These are phyloP conservation scores for Hirudo medicinalis DNA, from an alignment of 1,140 invertebrate species.

Conservation along the genomic window DNA sequence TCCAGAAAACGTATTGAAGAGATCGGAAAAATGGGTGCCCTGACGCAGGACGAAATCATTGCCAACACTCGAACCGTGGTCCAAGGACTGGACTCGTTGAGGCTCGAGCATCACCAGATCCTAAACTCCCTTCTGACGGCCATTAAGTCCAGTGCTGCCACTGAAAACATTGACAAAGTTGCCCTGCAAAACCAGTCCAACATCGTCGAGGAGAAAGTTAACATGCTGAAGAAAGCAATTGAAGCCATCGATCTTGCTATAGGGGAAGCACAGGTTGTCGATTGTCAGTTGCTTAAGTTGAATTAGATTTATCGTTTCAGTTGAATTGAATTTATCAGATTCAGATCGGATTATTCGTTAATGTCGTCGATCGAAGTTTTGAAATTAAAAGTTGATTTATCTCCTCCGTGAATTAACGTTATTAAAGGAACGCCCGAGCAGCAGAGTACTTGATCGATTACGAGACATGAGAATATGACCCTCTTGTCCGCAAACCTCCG, in stretches of 20 bases:
- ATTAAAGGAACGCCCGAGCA: no score
- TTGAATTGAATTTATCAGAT: no score
- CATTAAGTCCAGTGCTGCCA: constrained; percentile 42
- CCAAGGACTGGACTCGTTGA: constrained; percentile 77
- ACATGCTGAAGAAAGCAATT: constrained; percentile 78
- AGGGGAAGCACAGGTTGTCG: constrained; percentile 73
- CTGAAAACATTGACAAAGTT: constrained; percentile 41
- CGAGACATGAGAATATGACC: no score
- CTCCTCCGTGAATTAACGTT: no score
- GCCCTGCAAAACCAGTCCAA: constrained; percentile 28
- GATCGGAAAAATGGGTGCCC: constrained; percentile 83
- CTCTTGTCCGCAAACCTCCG: no score
- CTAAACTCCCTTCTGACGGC: constrained; percentile 61
- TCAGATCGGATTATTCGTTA: no score
- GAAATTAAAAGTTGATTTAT: no score
- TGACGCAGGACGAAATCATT: constrained; percentile 96
- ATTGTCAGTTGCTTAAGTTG: background rate
- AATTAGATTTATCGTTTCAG: no score
- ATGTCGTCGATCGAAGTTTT: no score
- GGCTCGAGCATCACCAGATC: constrained; percentile 75
- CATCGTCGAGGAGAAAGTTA: constrained; percentile 63
- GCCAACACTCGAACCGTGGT: constrained; percentile 89
- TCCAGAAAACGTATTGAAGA: constrained; percentile 47
- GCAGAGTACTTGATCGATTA: no score
- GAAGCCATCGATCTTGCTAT: constrained; percentile 91